Conservation (phyloP, 2,888 invertebrate genomes). For the Plagiodera versicolora region DNA sequence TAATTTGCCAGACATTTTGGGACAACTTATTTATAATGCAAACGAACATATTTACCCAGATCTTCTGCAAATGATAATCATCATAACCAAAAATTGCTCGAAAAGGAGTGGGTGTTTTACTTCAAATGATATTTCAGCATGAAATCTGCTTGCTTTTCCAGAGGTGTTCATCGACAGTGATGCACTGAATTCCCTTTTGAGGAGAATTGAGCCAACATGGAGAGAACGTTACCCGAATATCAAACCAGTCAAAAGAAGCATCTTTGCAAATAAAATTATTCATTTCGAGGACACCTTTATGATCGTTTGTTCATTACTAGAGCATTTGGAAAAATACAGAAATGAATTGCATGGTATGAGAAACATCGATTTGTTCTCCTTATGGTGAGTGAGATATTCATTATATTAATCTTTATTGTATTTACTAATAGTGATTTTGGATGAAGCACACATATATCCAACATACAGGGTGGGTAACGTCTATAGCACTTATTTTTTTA, state of each 20-base stretch:
- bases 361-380: constrained; percentile 3
- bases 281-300: constrained; percentile 27
- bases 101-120: constrained; percentile 44
- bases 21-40: constrained; percentile 44
- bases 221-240: constrained; percentile 33
- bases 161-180: constrained; percentile 48
- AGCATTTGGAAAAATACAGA: constrained; percentile 21
- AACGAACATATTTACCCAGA: constrained; percentile 43
- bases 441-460: too few species aligned
- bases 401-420: too few species aligned
- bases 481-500: too few species aligned
- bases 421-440: too few species aligned
- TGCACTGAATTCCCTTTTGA: constrained; percentile 47
- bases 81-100: constrained; percentile 42
- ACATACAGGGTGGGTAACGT: too few species aligned
- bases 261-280: constrained; percentile 18
- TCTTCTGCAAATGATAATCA: constrained; percentile 43
- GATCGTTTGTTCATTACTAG: constrained; percentile 33
- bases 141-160: constrained; percentile 35
- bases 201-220: constrained; percentile 48
- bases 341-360: constrained; percentile 9
- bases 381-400: not conserved
- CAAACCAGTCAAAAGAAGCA: constrained; percentile 20
- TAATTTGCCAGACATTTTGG: constrained; percentile 46
- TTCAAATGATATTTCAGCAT: too few species aligned